Evolutionary conservation across 2,797 vertebrate species (phyloP).

Genomic region (Denticeps clupeoides): DNA sequence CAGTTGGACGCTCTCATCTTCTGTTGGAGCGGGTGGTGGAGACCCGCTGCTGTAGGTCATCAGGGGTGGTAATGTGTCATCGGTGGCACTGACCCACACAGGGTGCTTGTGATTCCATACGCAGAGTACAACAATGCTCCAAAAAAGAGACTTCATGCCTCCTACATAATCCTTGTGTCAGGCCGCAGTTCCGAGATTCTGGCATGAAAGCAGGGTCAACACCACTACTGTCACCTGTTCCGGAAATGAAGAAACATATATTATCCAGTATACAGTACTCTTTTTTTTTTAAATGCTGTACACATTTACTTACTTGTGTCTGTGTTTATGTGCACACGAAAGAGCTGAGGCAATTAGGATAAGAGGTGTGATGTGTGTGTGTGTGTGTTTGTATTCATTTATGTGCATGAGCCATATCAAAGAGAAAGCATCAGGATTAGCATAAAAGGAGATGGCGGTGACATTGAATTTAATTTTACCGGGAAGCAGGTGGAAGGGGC

Average conservation of each 20-base stretch:
- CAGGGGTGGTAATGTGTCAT: slow-evolving; percentile 1
- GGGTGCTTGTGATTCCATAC: not conserved
- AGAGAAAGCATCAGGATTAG: slow-evolving; percentile 33
- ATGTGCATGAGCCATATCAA: slow-evolving; percentile 25
- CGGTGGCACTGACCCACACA: slow-evolving; percentile 5
- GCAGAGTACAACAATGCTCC: too few relatives aligned
- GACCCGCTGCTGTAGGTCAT: not conserved
- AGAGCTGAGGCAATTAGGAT: not conserved
- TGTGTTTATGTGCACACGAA: not conserved
- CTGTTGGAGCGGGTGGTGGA: slow-evolving; percentile 33
- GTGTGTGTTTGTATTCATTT: too few relatives aligned
- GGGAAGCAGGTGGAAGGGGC: slow-evolving; percentile 1
- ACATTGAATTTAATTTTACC: slow-evolving; percentile 10
- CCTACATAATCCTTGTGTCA: too few relatives aligned
- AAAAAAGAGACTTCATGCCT: too few relatives aligned
- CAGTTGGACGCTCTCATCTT: slow-evolving; percentile 45
- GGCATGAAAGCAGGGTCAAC: too few relatives aligned
- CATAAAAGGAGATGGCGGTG: slow-evolving; percentile 18
- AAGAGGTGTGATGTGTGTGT: slow-evolving; percentile 1
- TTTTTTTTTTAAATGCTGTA: too few relatives aligned
- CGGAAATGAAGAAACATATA: too few relatives aligned
- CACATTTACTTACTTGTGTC: not conserved
- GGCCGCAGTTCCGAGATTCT: too few relatives aligned
- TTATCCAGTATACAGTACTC: too few relatives aligned
- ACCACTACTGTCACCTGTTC: too few relatives aligned